Base-by-base conservation (phyloP, 2,113 vertebrate genomes). In the Cricetomys ansorgei region DNA sequence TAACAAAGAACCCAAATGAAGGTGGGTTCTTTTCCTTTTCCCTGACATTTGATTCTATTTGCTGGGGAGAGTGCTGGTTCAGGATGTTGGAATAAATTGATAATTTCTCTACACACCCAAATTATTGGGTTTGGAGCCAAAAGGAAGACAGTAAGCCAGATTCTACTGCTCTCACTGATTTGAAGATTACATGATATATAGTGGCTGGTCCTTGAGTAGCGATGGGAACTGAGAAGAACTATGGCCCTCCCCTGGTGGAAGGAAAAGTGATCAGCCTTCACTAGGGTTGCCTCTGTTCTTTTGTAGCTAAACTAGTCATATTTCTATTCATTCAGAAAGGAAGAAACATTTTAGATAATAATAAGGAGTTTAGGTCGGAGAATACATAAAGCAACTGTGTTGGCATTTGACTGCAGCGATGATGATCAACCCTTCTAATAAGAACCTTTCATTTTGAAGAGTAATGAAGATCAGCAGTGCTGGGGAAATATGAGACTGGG, bases 341-440 rank as follows among this genome's bases (percentile, higher is more conserved):
- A 85, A 92, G 3, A 89, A 84, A 53, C 2, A 85, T 31, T 93
- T 80, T 76, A 23, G 80, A 65, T 77, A 91, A 59, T 96, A 48
- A 94, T 67, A 1, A 21, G 85, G 57, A 27, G 34, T n/a, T 15
- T 64, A 86, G 45, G 27, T 64, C 37, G 83, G 43, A 87, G 34
- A 86, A 72, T 48, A 45, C 1, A 88, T 40, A 70, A 53, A 76
- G 23, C n/a, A 45, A 53, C 43, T 12, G 15, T 62, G 11, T 43
- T 45, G 53, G 25, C 34, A 87, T 8, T 57, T 77, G 16, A 53
- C 77, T 93, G 5, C 31, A 89, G 21, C 87, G 55, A 62, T 67
- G 67, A 62, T 34, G 76, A 86, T 86, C 11, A 25, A 23, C 27
- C 75, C 5, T 62, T 88, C 15, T 50, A 93, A 88, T 12, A 88